Evolutionary conservation across 1,140 invertebrate genomes (phyloP).

Genomic region (Telenomus remus): DNA sequence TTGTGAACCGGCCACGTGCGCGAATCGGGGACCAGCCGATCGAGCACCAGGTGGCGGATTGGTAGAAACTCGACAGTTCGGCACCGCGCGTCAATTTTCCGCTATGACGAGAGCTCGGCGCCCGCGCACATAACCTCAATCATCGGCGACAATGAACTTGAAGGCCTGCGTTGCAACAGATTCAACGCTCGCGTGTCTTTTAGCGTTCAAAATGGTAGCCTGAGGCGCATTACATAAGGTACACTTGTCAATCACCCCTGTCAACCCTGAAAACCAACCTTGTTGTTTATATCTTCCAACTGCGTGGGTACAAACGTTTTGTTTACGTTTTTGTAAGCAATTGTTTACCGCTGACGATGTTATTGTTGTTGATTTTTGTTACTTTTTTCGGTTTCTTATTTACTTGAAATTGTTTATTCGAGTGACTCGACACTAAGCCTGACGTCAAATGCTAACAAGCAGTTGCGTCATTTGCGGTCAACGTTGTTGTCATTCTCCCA

Average conservation of each 20-base stretch:
- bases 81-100: background rate
- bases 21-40: conserved; percentile 5
- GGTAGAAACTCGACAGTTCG: background rate
- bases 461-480: background rate
- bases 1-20: conserved; percentile 16
- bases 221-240: conserved; percentile 26
- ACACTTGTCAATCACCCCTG: background rate
- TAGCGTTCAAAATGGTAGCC: conserved; percentile 25
- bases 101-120: background rate
- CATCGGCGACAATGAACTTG: conserved; percentile 26
- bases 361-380: no score
- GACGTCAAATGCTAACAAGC: background rate
- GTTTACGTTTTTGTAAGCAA: background rate
- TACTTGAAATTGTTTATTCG: background rate
- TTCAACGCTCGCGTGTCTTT: background rate
- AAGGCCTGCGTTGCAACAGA: conserved; percentile 7
- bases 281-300: conserved; percentile 1
- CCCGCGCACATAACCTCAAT: background rate
- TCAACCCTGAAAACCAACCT: background rate
- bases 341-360: no score
- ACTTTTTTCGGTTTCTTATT: no score
- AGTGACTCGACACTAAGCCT: conserved; percentile 1
- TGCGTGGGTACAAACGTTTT: conserved; percentile 4
- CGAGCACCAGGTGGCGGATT: background rate
- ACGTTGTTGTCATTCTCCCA: background rate